These are phyloP conservation scores for Hippopotamyrus pictus DNA, from an alignment of 2,797 vertebrate species.

Conservation along the genomic window DNA sequence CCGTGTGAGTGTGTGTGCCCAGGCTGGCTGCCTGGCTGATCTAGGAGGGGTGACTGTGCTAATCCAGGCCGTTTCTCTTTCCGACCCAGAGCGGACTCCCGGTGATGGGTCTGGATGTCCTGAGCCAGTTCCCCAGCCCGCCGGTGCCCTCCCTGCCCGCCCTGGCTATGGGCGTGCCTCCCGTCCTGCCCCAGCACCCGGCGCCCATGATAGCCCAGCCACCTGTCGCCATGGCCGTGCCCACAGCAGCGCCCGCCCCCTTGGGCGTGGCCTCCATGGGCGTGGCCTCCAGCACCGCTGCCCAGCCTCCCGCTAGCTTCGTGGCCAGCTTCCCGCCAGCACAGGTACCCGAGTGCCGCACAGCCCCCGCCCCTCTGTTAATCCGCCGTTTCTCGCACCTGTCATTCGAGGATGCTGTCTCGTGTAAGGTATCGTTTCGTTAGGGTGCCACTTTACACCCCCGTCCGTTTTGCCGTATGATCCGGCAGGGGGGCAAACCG, in stretches of 20 bases:
- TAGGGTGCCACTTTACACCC: not conserved
- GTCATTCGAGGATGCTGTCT: not conserved
- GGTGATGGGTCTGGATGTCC: slow-evolving; percentile 79
- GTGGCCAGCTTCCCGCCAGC: slow-evolving; percentile 52
- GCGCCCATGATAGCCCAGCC: slow-evolving; percentile 69
- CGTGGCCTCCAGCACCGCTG: slow-evolving; percentile 53
- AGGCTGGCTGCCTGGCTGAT: not conserved
- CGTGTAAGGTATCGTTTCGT: not conserved
- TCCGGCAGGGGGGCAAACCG: slow-evolving; percentile 67
- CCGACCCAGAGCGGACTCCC: slow-evolving; percentile 80
- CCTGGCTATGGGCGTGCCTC: slow-evolving; percentile 71
- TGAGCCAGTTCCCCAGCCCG: slow-evolving; percentile 85
- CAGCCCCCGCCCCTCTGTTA: not conserved
- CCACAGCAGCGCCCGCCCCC: slow-evolving; percentile 57
- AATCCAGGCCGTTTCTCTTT: not conserved
- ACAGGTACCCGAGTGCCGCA: slow-evolving; percentile 30
- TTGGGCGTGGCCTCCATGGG: slow-evolving; percentile 65
- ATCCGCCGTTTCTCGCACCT: not conserved
- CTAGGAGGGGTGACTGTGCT: not conserved
- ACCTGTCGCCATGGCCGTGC: slow-evolving; percentile 66
- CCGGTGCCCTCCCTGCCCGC: slow-evolving; percentile 83
- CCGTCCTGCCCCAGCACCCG: slow-evolving; percentile 63
- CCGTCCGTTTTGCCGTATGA: not conserved
- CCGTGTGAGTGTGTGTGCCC: not conserved
- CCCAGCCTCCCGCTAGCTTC: slow-evolving; percentile 51